Percentiles rank a stretch among this genome's conserved stretches.
phyloP scores from a whole-genome alignment of 1,140 invertebrate species.

The Proales similis region DNA sequence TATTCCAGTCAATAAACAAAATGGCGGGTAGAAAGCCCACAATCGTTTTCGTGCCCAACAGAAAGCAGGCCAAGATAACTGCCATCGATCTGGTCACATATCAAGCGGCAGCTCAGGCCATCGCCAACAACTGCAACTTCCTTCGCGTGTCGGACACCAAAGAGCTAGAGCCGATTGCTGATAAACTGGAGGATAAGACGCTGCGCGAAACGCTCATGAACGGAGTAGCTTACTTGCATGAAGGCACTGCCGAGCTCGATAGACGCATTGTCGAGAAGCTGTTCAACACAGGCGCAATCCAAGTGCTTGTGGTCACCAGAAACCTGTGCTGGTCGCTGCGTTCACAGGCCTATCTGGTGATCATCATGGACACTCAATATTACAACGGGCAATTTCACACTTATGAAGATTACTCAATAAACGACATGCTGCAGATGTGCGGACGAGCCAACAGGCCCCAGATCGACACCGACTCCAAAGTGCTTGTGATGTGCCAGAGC shows the following conservation, averaged over 20 bases:
- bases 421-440: slow-evolving; percentile 94
- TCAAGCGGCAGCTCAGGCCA: slow-evolving; percentile 74
- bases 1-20: slow-evolving; percentile 84
- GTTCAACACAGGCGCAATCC: slow-evolving; percentile 83
- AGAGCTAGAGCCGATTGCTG: slow-evolving; percentile 75
- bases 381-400: slow-evolving; percentile 80
- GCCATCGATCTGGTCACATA: slow-evolving; percentile 90
- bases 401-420: slow-evolving; percentile 93
- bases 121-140: slow-evolving; percentile 44
- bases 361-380: slow-evolving; percentile 93
- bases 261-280: slow-evolving; percentile 80
- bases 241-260: slow-evolving; percentile 76
- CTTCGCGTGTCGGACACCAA: slow-evolving; percentile 58
- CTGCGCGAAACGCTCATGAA: slow-evolving; percentile 75
- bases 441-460: slow-evolving; percentile 68
- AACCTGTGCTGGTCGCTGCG: slow-evolving; percentile 85
- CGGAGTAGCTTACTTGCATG: slow-evolving; percentile 94
- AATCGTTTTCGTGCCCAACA: slow-evolving; percentile 89
- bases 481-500: slow-evolving; percentile 89
- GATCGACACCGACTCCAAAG: slow-evolving; percentile 81
- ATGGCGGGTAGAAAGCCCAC: slow-evolving; percentile 79
- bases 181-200: slow-evolving; percentile 73
- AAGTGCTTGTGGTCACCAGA: slow-evolving; percentile 78
- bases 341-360: slow-evolving; percentile 78
- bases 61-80: slow-evolving; percentile 82